Conservation (phyloP, 2,797 vertebrate species). For the Rhinogobio ventralis region DNA sequence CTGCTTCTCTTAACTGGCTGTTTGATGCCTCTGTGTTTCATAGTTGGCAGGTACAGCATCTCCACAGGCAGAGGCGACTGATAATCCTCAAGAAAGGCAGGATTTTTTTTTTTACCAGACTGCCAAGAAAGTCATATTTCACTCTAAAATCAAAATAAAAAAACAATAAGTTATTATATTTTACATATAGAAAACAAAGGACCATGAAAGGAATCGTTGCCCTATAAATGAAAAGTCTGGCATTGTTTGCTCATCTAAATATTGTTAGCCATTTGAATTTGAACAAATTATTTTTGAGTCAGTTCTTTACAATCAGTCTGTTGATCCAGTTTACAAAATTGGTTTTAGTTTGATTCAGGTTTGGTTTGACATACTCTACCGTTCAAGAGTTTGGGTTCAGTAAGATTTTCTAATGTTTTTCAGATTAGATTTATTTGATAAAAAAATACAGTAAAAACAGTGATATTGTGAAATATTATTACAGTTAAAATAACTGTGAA, state of each 20-base stretch:
- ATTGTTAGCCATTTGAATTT: background rate
- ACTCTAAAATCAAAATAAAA: background rate
- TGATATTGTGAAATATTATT: background rate
- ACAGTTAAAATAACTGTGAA: background rate
- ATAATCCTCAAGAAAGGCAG: background rate
- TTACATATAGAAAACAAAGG: background rate
- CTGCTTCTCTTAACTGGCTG: background rate
- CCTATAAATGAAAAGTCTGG: background rate
- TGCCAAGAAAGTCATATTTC: background rate
- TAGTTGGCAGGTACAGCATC: background rate
- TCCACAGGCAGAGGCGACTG: background rate
- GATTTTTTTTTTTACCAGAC: background rate
- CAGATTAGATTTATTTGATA: background rate
- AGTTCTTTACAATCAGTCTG: background rate
- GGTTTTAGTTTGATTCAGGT: background rate
- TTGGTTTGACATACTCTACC: background rate
- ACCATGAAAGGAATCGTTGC: background rate
- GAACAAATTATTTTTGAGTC: background rate
- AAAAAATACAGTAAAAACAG: background rate
- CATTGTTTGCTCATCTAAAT: background rate
- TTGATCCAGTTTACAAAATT: background rate
- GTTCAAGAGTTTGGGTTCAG: background rate
- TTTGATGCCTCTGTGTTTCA: constrained; percentile 8
- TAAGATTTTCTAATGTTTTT: background rate
- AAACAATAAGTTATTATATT: background rate